Conservation (phyloP, 2,797 vertebrate species). For the Channa striata region DNA sequence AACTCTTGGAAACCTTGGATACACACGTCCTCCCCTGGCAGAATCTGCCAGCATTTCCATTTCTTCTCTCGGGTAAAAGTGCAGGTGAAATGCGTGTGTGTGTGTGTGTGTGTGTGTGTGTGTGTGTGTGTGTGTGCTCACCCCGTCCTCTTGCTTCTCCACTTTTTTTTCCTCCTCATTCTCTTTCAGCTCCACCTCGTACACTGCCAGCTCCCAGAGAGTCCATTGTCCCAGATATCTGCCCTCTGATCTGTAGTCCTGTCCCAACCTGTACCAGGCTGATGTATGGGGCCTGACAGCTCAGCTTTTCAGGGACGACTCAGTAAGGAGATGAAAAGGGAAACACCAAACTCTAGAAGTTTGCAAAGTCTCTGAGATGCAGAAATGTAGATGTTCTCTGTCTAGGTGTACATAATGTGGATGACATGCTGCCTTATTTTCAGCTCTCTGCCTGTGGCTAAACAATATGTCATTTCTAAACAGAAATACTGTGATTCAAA, state of each 20-base stretch:
- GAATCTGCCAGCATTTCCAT: constrained; percentile 10
- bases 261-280: constrained; percentile 58
- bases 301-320: constrained; percentile 38
- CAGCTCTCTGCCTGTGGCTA: no score
- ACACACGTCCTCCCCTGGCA: constrained; percentile 9
- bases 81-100: not conserved
- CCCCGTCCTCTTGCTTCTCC: constrained; percentile 14
- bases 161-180: not conserved
- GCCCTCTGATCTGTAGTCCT: constrained; percentile 60
- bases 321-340: constrained; percentile 35
- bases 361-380: constrained; percentile 4
- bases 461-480: no score
- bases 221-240: constrained; percentile 68
- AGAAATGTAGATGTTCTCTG: constrained; percentile 35
- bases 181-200: constrained; percentile 5
- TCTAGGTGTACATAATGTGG: constrained; percentile 38
- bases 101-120: no score
- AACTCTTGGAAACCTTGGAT: constrained; percentile 1
- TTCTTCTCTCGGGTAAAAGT: constrained; percentile 1
- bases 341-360: constrained; percentile 28
- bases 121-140: not conserved
- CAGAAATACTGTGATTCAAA: no score
- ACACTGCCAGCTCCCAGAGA: constrained; percentile 36
- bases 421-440: not conserved
- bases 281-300: constrained; percentile 60